phyloP scores from a whole-genome alignment of 2,797 vertebrate species.

The Antrozous pallidus region DNA sequence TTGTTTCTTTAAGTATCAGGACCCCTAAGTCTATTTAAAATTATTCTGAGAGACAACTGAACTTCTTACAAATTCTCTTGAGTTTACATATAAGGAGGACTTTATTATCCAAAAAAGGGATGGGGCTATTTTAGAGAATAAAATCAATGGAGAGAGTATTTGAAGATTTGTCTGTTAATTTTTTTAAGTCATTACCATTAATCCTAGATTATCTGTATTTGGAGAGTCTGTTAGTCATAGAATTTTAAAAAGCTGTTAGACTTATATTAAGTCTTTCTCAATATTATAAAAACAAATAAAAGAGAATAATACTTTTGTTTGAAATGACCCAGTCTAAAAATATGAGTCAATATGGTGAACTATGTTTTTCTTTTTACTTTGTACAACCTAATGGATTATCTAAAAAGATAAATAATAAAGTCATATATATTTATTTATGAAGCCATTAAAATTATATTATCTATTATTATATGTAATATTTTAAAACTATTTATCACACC shows the following conservation, averaged over 20 bases:
- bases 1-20: not conserved
- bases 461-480: not conserved
- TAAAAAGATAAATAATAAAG: slow-evolving; percentile 5
- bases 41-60: slow-evolving; percentile 11
- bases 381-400: not conserved
- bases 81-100: not conserved
- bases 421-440: not conserved
- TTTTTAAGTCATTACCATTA: not conserved
- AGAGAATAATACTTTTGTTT: slow-evolving; percentile 29
- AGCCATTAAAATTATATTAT: not conserved
- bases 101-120: not conserved
- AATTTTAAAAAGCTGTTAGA: not conserved
- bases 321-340: not conserved
- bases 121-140: not conserved
- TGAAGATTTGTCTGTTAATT: not conserved
- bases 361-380: not conserved
- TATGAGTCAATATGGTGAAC: not conserved
- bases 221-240: not conserved
- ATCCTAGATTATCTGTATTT: not conserved
- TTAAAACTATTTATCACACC: not conserved
- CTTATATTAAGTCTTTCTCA: not conserved
- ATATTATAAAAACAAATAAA: slow-evolving; percentile 42
- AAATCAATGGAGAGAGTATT: not conserved
- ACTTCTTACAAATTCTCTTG: slow-evolving; percentile 35
- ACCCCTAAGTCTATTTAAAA: not conserved